Evolutionary conservation across 2,113 vertebrate species (phyloP).

Genomic region (Alethe castanea): DNA sequence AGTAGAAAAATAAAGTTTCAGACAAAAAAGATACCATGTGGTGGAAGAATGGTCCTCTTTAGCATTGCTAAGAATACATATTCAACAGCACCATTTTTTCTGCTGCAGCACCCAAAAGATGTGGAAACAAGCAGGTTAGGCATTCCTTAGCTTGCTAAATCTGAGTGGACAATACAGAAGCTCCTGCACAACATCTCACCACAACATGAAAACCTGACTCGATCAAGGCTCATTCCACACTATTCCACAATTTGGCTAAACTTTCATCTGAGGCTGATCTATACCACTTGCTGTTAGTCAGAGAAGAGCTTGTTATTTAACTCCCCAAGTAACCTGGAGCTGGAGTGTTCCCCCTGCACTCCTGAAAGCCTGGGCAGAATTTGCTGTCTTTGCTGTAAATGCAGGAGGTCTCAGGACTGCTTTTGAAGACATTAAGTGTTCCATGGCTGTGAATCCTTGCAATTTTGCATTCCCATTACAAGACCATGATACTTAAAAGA

Average conservation of each 20-base stretch:
- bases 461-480: neutral
- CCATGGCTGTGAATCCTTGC: neutral
- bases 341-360: neutral
- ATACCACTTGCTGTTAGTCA: neutral
- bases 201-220: neutral
- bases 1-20: neutral
- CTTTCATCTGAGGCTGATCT: neutral
- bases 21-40: neutral
- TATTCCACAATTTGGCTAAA: neutral
- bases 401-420: neutral
- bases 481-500: neutral
- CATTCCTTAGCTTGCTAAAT: neutral
- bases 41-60: neutral
- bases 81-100: neutral
- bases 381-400: neutral
- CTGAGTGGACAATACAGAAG: neutral
- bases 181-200: neutral
- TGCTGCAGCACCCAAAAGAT: neutral
- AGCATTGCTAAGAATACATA: rapidly evolving
- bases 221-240: neutral
- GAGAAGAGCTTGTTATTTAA: neutral
- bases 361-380: neutral
- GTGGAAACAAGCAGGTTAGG: neutral
- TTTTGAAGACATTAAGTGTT: neutral
- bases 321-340: neutral